Evolutionary conservation across 2,113 vertebrate species (phyloP).

Genomic region (Rhagologus leucostigma): DNA sequence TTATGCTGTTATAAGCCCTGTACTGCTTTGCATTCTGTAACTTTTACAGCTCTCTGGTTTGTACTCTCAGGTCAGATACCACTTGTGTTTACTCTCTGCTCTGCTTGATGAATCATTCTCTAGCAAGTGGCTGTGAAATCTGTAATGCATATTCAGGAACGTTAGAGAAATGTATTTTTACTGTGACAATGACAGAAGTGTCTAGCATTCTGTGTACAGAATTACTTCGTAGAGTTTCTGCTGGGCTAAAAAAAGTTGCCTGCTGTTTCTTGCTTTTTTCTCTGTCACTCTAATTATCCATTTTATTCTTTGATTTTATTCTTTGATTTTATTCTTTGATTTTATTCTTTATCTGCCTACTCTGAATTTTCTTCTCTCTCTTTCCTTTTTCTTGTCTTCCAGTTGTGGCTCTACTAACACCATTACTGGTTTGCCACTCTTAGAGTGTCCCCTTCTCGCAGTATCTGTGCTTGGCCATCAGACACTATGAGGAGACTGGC

Average conservation of each 20-base stretch:
- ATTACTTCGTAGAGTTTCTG: slow-evolving; percentile 9
- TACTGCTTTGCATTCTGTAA: background rate
- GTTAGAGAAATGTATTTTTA: slow-evolving; percentile 21
- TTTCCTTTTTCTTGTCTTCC: slow-evolving; percentile 74
- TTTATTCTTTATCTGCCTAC: slow-evolving; percentile 35
- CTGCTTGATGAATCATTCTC: slow-evolving; percentile 49
- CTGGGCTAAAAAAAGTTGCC: slow-evolving; percentile 18
- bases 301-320: slow-evolving; percentile 10
- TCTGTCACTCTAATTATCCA: slow-evolving; percentile 42
- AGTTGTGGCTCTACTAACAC: slow-evolving; percentile 75
- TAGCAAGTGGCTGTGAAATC: slow-evolving; percentile 54
- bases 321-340: background rate
- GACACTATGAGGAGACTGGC: slow-evolving; percentile 80
- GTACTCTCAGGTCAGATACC: background rate
- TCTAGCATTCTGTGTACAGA: slow-evolving; percentile 1
- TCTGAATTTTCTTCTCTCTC: slow-evolving; percentile 32
- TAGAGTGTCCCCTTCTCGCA: slow-evolving; percentile 66
- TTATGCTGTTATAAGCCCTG: background rate
- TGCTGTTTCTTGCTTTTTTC: slow-evolving; percentile 6
- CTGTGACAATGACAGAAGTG: background rate
- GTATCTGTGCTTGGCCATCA: slow-evolving; percentile 72
- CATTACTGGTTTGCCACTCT: slow-evolving; percentile 67
- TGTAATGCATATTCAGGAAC: slow-evolving; percentile 12
- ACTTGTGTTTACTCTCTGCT: slow-evolving; percentile 9
- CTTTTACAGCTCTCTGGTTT: background rate